A percentile compares a stretch with the other conserved stretches of the same genome.
Conservation (phyloP, 2,888 invertebrate species). For the Cephus sareptanus region DNA sequence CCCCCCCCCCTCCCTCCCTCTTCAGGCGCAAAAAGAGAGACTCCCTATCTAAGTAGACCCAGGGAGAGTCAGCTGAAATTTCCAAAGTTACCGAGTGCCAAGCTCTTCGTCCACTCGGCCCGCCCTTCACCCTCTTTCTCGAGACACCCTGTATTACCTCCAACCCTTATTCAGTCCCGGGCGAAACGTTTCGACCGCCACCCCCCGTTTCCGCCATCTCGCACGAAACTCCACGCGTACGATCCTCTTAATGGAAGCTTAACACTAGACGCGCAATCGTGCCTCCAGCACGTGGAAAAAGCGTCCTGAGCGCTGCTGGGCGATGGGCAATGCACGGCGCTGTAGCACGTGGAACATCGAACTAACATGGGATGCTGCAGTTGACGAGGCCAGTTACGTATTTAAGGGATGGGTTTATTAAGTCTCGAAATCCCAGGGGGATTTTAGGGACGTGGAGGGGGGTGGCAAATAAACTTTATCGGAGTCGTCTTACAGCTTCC, state of each 20-base stretch:
- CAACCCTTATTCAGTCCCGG: not conserved
- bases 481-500: not conserved
- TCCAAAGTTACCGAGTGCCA: not conserved
- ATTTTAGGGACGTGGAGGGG: too few relatives aligned
- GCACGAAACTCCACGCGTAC: not conserved
- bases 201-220: too few relatives aligned
- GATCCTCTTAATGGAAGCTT: not conserved
- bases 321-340: not conserved
- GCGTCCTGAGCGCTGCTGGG: too few relatives aligned
- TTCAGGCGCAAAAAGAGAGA: not conserved
- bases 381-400: not conserved
- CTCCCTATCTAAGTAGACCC: not conserved
- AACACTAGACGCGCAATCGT: too few relatives aligned
- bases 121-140: not conserved
- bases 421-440: not conserved
- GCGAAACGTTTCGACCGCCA: not conserved
- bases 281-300: not conserved
- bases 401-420: not conserved
- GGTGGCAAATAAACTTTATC: not conserved
- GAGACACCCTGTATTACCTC: not conserved
- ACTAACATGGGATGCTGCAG: not conserved
- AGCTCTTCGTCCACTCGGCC: not conserved
- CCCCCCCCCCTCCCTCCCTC: rapidly evolving
- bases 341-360: not conserved
- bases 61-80: not conserved